Conservation (phyloP, 2,113 vertebrate species). For the Gymnarchus niloticus region DNA sequence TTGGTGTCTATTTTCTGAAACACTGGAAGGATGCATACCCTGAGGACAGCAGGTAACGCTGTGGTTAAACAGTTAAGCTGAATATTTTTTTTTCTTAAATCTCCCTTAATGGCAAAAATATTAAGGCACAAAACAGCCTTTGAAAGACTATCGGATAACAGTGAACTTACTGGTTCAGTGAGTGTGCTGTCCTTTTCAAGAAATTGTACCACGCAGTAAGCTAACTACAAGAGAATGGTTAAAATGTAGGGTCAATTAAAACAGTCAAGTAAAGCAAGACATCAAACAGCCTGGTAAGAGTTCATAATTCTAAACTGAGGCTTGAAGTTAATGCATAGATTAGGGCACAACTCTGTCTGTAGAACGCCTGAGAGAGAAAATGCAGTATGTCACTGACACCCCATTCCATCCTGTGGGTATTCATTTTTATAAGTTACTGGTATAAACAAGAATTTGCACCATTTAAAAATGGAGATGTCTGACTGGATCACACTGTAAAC, state of each 20-base stretch:
- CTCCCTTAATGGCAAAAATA: neutral
- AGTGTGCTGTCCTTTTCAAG: constrained; percentile 66
- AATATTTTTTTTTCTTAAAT: neutral
- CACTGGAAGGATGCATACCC: no score
- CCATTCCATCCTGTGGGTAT: neutral
- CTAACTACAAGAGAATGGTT: constrained; percentile 41
- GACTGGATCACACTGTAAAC: neutral
- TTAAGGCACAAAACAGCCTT: neutral
- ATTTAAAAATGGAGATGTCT: neutral
- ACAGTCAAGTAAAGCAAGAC: neutral
- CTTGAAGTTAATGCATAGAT: neutral
- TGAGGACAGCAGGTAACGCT: no score
- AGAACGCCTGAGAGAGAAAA: neutral
- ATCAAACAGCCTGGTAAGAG: neutral
- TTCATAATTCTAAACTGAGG: neutral
- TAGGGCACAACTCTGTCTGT: neutral
- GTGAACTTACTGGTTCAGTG: constrained; percentile 58
- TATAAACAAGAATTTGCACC: neutral
- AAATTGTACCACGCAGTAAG: constrained; percentile 65
- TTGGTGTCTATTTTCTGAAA: no score
- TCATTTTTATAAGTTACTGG: neutral
- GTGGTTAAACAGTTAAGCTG: neutral
- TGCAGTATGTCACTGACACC: neutral
- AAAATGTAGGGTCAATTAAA: neutral
- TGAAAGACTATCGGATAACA: neutral